Conservation (phyloP, 2,113 vertebrate genomes). For the Potamarius usumacintae region DNA sequence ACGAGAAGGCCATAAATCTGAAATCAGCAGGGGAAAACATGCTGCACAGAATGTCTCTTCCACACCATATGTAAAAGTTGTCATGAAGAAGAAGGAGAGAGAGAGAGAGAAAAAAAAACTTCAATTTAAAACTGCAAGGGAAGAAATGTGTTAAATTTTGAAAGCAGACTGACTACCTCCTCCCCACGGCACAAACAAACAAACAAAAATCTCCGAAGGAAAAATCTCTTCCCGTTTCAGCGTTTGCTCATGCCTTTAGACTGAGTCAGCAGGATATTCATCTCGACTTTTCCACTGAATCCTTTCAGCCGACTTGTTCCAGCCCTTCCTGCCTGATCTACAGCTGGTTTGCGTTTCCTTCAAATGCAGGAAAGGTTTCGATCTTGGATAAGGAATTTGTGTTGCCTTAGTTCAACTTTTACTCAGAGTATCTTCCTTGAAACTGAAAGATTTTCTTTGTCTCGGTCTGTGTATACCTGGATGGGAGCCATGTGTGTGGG, state of each 20-base stretch:
- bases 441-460: neutral
- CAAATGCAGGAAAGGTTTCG: neutral
- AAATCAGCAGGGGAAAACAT: neutral
- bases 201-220: neutral
- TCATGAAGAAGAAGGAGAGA: no score
- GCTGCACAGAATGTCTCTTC: neutral
- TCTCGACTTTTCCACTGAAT: slow-evolving; percentile 17
- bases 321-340: neutral
- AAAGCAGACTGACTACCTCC: neutral
- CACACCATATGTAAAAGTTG: neutral
- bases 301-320: neutral
- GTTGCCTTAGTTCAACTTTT: neutral
- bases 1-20: neutral
- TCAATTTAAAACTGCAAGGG: neutral
- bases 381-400: neutral
- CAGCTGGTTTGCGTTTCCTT: neutral
- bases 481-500: neutral
- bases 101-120: neutral
- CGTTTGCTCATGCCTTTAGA: slow-evolving; percentile 13
- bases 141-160: slow-evolving; percentile 25
- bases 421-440: neutral
- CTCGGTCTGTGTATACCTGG: neutral
- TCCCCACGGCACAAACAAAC: neutral
- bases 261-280: slow-evolving; percentile 24
- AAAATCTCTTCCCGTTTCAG: slow-evolving; percentile 24